Evolutionary conservation across 2,797 vertebrate genomes (phyloP).

Genomic region (Pempheris klunzingeri): DNA sequence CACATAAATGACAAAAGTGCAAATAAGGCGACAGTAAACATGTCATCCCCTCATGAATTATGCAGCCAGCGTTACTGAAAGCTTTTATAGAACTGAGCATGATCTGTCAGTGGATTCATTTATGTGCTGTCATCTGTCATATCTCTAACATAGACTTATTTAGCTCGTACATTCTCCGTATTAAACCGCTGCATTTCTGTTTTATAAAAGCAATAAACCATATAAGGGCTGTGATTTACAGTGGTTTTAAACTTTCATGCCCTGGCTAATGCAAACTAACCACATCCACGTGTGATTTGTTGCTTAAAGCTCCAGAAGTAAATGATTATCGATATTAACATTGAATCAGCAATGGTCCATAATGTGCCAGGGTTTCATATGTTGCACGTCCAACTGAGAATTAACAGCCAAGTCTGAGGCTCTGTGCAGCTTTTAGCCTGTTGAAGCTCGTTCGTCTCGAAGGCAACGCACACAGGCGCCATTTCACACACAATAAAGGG

Average conservation of each 20-base stretch:
- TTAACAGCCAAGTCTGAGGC: neutral
- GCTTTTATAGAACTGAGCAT: conserved; percentile 11
- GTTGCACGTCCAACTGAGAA: neutral
- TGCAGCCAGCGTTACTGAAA: conserved; percentile 28
- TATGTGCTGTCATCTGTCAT: conserved; percentile 32
- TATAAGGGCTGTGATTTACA: conserved; percentile 24
- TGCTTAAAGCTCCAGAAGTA: conserved; percentile 26
- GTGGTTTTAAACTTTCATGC: conserved; percentile 12
- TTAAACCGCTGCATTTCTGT: conserved; percentile 14
- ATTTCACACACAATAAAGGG: conserved; percentile 18
- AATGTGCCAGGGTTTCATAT: neutral
- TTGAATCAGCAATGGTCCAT: neutral
- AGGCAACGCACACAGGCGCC: neutral
- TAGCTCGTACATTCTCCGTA: conserved; percentile 26
- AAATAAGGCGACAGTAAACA: conserved; percentile 49
- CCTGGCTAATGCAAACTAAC: conserved; percentile 1
- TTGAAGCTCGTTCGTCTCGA: neutral
- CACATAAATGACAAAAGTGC: conserved; percentile 39
- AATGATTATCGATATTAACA: conserved; percentile 11
- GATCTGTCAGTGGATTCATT: conserved; percentile 30
- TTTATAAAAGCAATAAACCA: conserved; percentile 39
- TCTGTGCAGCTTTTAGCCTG: neutral
- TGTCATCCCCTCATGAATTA: conserved; percentile 37
- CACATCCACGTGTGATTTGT: conserved; percentile 22
- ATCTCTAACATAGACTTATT: conserved; percentile 30